These are phyloP conservation scores for Dolomedes plantarius DNA, from an alignment of 2,888 invertebrate genomes.

Conservation along the genomic window DNA sequence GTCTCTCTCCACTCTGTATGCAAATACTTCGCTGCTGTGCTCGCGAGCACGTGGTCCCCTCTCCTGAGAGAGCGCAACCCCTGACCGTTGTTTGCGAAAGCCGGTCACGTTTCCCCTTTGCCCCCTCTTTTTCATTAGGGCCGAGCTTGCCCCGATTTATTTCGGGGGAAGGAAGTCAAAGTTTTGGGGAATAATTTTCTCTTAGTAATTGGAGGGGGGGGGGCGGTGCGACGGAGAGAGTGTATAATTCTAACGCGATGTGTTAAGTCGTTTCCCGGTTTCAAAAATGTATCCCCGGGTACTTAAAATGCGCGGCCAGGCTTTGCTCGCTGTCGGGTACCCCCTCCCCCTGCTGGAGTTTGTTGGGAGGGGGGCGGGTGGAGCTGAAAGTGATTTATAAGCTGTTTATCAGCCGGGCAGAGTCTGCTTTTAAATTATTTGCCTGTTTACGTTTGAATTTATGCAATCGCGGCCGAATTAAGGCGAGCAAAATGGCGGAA, in stretches of 20 bases:
- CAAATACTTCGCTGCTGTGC: conserved; percentile 36
- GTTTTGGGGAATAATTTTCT: conserved; percentile 13
- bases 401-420: conserved; percentile 10
- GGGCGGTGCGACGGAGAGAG: not conserved
- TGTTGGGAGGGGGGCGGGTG: not conserved
- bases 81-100: conserved; percentile 42
- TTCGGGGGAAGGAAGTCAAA: not conserved
- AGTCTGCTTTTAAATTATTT: conserved; percentile 16
- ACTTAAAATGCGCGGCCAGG: conserved; percentile 9
- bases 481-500: no score
- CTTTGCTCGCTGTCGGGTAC: not conserved
- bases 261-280: conserved; percentile 12
- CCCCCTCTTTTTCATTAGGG: conserved; percentile 49
- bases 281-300: conserved; percentile 16
- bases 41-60: conserved; percentile 52
- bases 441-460: conserved; percentile 6
- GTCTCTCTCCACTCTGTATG: conserved; percentile 49
- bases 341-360: not conserved
- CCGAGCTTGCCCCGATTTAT: conserved; percentile 10
- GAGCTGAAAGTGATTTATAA: conserved; percentile 14
- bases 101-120: conserved; percentile 39
- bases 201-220: conserved; percentile 4
- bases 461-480: conserved; percentile 6
- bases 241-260: conserved; percentile 13
- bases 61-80: conserved; percentile 16